Base-by-base conservation (phyloP, 2,797 vertebrate species). In the Botia almorhae region DNA sequence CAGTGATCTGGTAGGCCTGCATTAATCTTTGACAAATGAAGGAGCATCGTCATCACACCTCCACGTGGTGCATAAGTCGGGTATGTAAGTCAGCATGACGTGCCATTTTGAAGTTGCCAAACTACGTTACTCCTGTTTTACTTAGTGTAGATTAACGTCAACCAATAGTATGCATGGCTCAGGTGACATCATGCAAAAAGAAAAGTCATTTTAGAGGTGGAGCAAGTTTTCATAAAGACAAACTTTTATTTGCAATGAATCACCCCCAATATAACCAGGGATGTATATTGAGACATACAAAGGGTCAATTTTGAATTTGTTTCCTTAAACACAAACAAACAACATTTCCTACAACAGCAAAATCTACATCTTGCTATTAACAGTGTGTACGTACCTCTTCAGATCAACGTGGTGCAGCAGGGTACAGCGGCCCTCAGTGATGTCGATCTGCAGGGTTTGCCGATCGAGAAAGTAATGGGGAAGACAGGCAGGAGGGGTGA, bases 1-100 rank as follows among this genome's bases (percentile, higher is more conserved):
- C 97, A 21, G 99, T 99, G 74, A 99, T 97, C 86, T 99, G 98
- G 87, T 97, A 99, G 48, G 97, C 98, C 87, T 99, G 98, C 98
- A 99, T 99, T 84, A 99, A 90, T 2, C 98, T 94, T 90, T 99
- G 98, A 83, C 97, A 99, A 85, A 99, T 96, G 61, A 94, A 2
- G 95, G 92, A 17, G 91, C 94, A 29, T 98, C 98, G 51, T 99
- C 97, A 6, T 99, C 98, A 50, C 98, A 95, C 88, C 98, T 99
- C 85, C 21, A n/a, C 3, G 60, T 55, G 11, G 8, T 58, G 13
- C n/a, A 6, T n/a, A n/a, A n/a, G n/a, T n/a, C n/a, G n/a, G n/a
- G n/a, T n/a, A n/a, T n/a, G n/a, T n/a, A n/a, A n/a, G n/a, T n/a
- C n/a, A n/a, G n/a, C n/a, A n/a, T n/a, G n/a, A n/a, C n/a, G n/a